Evolutionary conservation across 2,797 vertebrate species (phyloP).

Genomic region (Columba guinea): DNA sequence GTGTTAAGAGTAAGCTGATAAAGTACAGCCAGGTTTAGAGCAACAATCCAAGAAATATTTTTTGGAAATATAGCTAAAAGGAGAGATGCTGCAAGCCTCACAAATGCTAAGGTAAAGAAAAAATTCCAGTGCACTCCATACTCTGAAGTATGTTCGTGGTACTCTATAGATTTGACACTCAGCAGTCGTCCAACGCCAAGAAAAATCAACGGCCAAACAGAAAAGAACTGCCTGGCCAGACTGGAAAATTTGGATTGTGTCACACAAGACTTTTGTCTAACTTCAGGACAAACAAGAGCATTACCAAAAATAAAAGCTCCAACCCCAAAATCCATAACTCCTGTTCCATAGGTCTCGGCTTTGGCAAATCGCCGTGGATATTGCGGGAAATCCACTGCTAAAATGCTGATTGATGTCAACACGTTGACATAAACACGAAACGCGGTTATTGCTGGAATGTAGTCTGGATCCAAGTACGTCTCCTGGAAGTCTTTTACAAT

Average conservation of each 20-base stretch:
- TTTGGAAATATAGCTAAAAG: constrained; percentile 81
- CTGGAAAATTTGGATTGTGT: constrained; percentile 66
- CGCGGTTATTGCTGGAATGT: constrained; percentile 85
- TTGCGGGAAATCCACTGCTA: constrained; percentile 92
- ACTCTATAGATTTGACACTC: constrained; percentile 85
- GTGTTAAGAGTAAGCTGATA: constrained; percentile 86
- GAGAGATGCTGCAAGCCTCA: constrained; percentile 84
- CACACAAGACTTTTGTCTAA: constrained; percentile 73
- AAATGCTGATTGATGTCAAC: constrained; percentile 89
- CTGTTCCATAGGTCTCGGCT: constrained; percentile 93
- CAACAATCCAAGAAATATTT: constrained; percentile 79
- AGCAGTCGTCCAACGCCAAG: constrained; percentile 86
- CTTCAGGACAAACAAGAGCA: constrained; percentile 90
- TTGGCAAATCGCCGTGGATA: constrained; percentile 95
- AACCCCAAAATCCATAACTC: constrained; percentile 95
- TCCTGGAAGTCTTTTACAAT: constrained; percentile 77
- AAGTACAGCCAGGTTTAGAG: constrained; percentile 74
- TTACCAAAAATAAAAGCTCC: constrained; percentile 91
- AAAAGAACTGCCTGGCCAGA: constrained; percentile 80
- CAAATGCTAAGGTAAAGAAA: constrained; percentile 91
- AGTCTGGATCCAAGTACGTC: constrained; percentile 72
- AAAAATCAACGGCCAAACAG: constrained; percentile 86
- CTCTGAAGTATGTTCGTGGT: constrained; percentile 92
- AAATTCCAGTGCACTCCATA: constrained; percentile 99
- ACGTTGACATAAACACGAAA: constrained; percentile 89